Conservation (phyloP, 2,797 vertebrate genomes). For the Aldrovandia affinis region DNA sequence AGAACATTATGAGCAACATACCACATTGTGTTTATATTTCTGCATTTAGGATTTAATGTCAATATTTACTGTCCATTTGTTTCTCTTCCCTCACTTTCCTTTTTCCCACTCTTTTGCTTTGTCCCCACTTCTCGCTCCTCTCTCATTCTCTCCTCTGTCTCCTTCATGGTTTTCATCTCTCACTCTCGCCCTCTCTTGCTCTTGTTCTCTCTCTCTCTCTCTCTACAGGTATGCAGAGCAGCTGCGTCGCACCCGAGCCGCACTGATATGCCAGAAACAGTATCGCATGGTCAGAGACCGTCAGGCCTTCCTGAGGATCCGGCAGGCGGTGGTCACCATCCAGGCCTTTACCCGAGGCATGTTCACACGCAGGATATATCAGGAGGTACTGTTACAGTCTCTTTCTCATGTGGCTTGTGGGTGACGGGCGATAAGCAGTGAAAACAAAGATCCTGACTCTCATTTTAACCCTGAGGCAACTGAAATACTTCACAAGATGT, state of each 20-base stretch:
- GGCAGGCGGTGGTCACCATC: slow-evolving; percentile 75
- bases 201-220: neutral
- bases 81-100: neutral
- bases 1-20: no score
- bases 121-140: neutral
- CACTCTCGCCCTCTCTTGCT: neutral
- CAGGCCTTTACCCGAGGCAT: slow-evolving; percentile 86
- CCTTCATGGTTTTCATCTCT: neutral
- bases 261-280: slow-evolving; percentile 85
- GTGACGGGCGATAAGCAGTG: neutral
- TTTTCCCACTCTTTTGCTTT: neutral
- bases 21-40: neutral
- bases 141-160: neutral
- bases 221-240: slow-evolving; percentile 74
- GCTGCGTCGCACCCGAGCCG: slow-evolving; percentile 79
- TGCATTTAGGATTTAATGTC: neutral
- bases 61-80: neutral
- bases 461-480: no score
- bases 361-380: slow-evolving; percentile 83
- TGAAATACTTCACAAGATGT: no score
- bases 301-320: slow-evolving; percentile 69
- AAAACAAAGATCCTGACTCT: neutral
- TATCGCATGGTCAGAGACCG: slow-evolving; percentile 81
- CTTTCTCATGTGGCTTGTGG: neutral
- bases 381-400: slow-evolving; percentile 70